Conservation (phyloP, 2,113 vertebrate species). For the Holacanthus passer region DNA sequence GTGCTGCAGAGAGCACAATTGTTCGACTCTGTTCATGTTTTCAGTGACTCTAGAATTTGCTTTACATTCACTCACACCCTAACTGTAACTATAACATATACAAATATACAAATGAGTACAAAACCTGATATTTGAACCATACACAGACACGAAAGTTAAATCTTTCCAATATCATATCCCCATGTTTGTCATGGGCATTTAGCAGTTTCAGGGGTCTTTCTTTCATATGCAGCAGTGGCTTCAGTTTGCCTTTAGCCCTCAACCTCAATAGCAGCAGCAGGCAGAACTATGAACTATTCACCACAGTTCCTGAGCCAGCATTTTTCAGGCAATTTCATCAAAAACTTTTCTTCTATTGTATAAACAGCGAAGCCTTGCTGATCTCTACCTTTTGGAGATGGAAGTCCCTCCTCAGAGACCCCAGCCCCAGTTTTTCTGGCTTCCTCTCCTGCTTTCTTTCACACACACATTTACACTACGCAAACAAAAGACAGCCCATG, state of each 20-base stretch:
- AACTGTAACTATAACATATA: not conserved
- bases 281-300: slow-evolving; percentile 51
- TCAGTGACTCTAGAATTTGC: not conserved
- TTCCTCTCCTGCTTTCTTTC: slow-evolving; percentile 10
- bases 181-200: slow-evolving; percentile 18
- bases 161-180: not conserved
- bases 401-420: slow-evolving; percentile 62
- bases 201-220: slow-evolving; percentile 30
- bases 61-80: not conserved
- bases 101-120: not conserved
- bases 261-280: slow-evolving; percentile 32
- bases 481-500: slow-evolving; percentile 62
- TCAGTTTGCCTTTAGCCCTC: slow-evolving; percentile 41
- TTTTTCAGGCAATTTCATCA: slow-evolving; percentile 66
- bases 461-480: slow-evolving; percentile 60
- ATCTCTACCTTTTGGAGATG: slow-evolving; percentile 67
- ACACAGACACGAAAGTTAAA: not conserved
- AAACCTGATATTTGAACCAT: not conserved
- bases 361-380: slow-evolving; percentile 69
- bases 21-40: not conserved
- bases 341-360: slow-evolving; percentile 62
- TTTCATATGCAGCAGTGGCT: slow-evolving; percentile 34
- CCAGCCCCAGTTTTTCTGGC: slow-evolving; percentile 23
- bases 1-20: not conserved
- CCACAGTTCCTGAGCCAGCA: slow-evolving; percentile 66